A percentile compares a stretch with the other conserved stretches of the same genome.
These are phyloP conservation scores for Drosophila pachea DNA, from an alignment of 1,140 invertebrate genomes.

Conservation along the genomic window DNA sequence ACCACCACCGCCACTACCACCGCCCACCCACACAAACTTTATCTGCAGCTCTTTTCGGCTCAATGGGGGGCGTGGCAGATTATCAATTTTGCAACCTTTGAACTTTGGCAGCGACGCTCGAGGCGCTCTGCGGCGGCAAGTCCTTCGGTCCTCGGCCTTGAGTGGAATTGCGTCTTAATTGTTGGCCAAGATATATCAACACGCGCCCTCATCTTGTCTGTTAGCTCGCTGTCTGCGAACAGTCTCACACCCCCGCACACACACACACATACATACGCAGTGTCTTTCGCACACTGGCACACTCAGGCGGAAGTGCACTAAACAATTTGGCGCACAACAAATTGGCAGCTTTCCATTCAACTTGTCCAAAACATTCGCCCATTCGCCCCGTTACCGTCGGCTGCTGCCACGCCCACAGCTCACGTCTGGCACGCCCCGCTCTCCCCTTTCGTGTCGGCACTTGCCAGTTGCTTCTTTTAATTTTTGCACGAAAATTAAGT, in stretches of 20 bases:
- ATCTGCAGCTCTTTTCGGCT: slow-evolving; percentile 35
- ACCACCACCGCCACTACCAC: too few species aligned
- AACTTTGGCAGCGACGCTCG: slow-evolving; percentile 56
- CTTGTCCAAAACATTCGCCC: slow-evolving; percentile 44
- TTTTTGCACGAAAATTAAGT: slow-evolving; percentile 69
- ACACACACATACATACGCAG: slow-evolving; percentile 28
- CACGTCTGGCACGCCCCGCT: slow-evolving; percentile 18
- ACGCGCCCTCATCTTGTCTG: slow-evolving; percentile 19
- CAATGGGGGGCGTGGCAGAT: slow-evolving; percentile 1
- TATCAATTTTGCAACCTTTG: slow-evolving; percentile 74
- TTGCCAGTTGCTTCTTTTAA: slow-evolving; percentile 35
- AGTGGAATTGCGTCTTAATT: slow-evolving; percentile 66
- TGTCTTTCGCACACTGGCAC: slow-evolving; percentile 1
- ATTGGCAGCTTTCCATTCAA: slow-evolving; percentile 53
- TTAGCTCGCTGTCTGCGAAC: slow-evolving; percentile 36
- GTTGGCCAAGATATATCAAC: slow-evolving; percentile 54
- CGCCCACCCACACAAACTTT: slow-evolving; percentile 61
- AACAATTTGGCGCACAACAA: slow-evolving; percentile 48
- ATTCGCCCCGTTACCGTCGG: background rate
- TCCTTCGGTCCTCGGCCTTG: slow-evolving; percentile 15
- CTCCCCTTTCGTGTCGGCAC: background rate
- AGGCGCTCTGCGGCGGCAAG: too few species aligned
- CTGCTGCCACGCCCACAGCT: background rate
- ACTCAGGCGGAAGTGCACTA: slow-evolving; percentile 12
- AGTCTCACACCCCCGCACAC: slow-evolving; percentile 29